phyloP scores from a whole-genome alignment of 2,888 invertebrate species.

The Saturnia pavonia region DNA sequence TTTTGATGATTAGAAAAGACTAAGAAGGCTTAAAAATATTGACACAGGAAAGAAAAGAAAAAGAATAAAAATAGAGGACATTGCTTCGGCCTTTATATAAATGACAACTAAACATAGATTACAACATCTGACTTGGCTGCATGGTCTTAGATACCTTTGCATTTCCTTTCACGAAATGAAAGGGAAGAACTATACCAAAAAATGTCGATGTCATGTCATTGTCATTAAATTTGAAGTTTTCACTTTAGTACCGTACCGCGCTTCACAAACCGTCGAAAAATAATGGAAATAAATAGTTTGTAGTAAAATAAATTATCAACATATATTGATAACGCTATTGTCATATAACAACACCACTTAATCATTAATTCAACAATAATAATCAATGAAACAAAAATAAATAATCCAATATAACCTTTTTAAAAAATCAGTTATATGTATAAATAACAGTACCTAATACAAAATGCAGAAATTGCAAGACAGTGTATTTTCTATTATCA shows the following conservation, averaged over 20 bases:
- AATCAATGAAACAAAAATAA: slow-evolving; percentile 11
- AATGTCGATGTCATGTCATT: too few relatives aligned
- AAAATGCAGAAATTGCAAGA: slow-evolving; percentile 75
- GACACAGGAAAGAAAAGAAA: too few relatives aligned
- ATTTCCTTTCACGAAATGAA: too few relatives aligned
- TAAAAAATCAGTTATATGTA: slow-evolving; percentile 19
- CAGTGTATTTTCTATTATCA: slow-evolving; percentile 72
- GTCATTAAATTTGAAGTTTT: slow-evolving; percentile 24
- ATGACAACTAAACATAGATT: too few relatives aligned
- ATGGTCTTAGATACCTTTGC: too few relatives aligned
- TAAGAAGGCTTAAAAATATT: too few relatives aligned
- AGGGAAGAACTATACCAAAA: too few relatives aligned
- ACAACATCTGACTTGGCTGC: too few relatives aligned
- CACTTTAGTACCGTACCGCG: slow-evolving; percentile 20
- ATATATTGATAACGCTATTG: slow-evolving; percentile 7
- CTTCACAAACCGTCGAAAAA: slow-evolving; percentile 16
- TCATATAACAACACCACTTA: not conserved
- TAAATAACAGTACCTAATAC: not conserved
- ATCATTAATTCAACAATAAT: not conserved
- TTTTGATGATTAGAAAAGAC: too few relatives aligned
- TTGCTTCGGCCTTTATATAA: too few relatives aligned
- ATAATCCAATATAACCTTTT: slow-evolving; percentile 18
- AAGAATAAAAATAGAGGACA: too few relatives aligned
- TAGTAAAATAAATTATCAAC: slow-evolving; percentile 1
- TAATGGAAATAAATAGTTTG: slow-evolving; percentile 17